These are phyloP conservation scores for Microcebus tavaratra DNA, from an alignment of 2,113 vertebrate genomes.

Conservation along the genomic window DNA sequence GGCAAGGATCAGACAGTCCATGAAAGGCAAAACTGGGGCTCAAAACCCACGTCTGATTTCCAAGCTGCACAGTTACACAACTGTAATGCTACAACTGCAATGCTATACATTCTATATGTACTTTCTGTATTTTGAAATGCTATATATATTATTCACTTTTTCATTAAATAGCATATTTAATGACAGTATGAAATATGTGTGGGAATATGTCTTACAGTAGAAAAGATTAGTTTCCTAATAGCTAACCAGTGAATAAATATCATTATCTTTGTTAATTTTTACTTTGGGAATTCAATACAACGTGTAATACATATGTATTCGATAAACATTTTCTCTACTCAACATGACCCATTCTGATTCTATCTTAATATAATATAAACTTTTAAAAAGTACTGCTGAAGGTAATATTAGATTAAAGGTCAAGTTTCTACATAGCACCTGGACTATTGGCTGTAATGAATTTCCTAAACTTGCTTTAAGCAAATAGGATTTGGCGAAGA, in stretches of 20 bases:
- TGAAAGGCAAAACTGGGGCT: not conserved
- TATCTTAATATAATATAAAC: no score
- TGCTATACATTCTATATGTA: not conserved
- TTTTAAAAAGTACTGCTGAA: not conserved
- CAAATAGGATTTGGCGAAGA: not conserved
- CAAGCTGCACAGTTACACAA: not conserved
- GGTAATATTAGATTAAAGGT: not conserved
- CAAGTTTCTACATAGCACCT: not conserved
- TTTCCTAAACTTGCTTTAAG: not conserved
- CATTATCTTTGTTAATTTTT: not conserved
- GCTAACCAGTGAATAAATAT: not conserved
- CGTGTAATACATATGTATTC: not conserved
- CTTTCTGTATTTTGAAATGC: slow-evolving; percentile 23
- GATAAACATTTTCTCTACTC: not conserved
- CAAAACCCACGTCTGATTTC: not conserved
- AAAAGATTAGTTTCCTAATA: not conserved
- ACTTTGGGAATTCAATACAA: not conserved
- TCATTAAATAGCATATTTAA: not conserved
- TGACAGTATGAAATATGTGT: not conserved
- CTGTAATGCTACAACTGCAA: not conserved
- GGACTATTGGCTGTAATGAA: not conserved
- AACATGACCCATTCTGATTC: not conserved
- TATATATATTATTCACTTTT: not conserved
- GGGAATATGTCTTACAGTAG: not conserved
- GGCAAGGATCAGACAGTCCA: not conserved